phyloP scores from a whole-genome alignment of 1,140 invertebrate genomes.

The Arctopsyche grandis region DNA sequence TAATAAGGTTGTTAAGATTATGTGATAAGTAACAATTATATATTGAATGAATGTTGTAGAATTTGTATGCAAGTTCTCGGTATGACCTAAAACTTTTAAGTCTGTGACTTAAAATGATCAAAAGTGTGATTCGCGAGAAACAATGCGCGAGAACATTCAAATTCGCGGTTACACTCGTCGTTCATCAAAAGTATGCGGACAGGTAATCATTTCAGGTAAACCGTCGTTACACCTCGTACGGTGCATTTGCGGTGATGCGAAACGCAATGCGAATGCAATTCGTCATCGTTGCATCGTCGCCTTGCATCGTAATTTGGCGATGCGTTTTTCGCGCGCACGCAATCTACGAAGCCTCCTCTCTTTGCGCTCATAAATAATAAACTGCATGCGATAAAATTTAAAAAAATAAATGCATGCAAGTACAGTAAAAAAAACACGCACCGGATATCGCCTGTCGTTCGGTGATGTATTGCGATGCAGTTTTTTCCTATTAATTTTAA shows the following conservation, averaged over 20 bases:
- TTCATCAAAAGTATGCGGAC: slow-evolving; percentile 9
- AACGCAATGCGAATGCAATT: slow-evolving; percentile 9
- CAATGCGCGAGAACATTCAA: too few relatives aligned
- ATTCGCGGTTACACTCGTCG: neutral
- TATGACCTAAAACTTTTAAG: too few relatives aligned
- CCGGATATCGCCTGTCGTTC: slow-evolving; percentile 8
- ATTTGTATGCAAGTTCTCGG: too few relatives aligned
- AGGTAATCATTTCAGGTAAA: slow-evolving; percentile 8
- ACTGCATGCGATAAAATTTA: neutral
- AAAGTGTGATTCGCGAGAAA: too few relatives aligned
- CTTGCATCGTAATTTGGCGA: neutral
- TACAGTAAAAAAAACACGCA: neutral
- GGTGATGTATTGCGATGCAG: neutral
- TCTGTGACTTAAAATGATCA: too few relatives aligned
- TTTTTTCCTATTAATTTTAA: neutral
- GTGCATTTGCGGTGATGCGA: neutral
- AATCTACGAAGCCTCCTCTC: neutral
- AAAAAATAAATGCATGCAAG: neutral
- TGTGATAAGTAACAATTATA: too few relatives aligned
- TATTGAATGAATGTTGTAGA: too few relatives aligned
- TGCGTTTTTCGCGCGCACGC: neutral
- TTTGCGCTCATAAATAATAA: neutral
- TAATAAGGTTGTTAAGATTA: too few relatives aligned
- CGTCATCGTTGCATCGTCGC: neutral
- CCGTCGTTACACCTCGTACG: slow-evolving; percentile 2